These are phyloP conservation scores for Sialia sialis DNA, from an alignment of 2,113 vertebrate genomes.

Conservation along the genomic window DNA sequence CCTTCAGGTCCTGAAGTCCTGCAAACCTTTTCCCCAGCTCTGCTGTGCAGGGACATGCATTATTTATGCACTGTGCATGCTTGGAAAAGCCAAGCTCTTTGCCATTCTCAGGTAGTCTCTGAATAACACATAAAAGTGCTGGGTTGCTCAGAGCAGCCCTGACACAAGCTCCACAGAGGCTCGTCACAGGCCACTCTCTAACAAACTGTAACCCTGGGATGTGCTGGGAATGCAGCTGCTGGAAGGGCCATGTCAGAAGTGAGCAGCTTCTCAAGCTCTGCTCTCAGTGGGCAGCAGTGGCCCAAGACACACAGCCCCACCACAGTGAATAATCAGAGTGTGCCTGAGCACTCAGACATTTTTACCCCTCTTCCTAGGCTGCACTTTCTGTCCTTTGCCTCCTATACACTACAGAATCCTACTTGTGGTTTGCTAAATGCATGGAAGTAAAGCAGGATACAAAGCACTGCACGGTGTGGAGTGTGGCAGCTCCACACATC, in stretches of 20 bases:
- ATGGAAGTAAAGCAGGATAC: not conserved
- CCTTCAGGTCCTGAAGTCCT: not conserved
- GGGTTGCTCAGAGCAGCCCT: not conserved
- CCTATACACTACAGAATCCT: not conserved
- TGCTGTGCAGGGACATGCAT: not conserved
- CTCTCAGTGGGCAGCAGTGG: accelerated
- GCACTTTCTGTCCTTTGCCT: not conserved
- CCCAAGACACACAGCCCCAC: not conserved
- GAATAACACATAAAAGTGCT: not conserved
- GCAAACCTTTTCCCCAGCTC: not conserved
- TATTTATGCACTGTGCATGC: not conserved
- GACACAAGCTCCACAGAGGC: not conserved
- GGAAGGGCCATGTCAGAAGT: accelerated
- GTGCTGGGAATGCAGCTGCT: not conserved
- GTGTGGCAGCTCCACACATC: not conserved
- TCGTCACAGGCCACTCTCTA: not conserved
- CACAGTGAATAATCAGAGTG: not conserved
- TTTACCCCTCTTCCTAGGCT: not conserved
- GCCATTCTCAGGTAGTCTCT: not conserved
- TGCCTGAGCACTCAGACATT: not conserved
- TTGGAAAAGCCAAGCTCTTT: not conserved
- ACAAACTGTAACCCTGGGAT: accelerated
- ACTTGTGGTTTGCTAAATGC: not conserved
- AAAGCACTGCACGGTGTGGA: not conserved
- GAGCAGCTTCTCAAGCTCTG: not conserved